These are phyloP conservation scores for Bellardia bayeri DNA, from an alignment of 2,888 invertebrate species.

Conservation along the genomic window DNA sequence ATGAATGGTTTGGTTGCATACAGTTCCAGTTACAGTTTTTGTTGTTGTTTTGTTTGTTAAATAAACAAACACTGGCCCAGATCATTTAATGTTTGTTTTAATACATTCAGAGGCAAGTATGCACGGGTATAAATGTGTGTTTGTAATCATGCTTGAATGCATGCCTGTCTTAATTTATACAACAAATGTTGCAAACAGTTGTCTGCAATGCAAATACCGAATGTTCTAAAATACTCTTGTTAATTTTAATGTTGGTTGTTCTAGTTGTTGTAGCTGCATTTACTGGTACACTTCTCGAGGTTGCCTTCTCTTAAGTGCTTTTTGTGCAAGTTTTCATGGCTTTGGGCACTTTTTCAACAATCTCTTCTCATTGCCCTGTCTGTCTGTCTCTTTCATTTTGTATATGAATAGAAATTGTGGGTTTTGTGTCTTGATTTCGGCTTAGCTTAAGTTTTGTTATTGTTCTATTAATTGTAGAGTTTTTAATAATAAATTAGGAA, in stretches of 20 bases:
- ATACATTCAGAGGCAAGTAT: slow-evolving; percentile 9
- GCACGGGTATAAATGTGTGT: not conserved
- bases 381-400: not conserved
- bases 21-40: slow-evolving; percentile 4
- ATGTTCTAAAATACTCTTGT: slow-evolving; percentile 49
- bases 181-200: slow-evolving; percentile 58
- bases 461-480: slow-evolving; percentile 49
- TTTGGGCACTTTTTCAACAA: slow-evolving; percentile 44
- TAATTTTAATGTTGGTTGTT: slow-evolving; percentile 48
- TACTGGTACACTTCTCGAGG: not conserved
- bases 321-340: slow-evolving; percentile 39
- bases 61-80: slow-evolving; percentile 16
- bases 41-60: not conserved
- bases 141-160: slow-evolving; percentile 36
- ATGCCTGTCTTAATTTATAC: slow-evolving; percentile 59
- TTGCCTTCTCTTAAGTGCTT: slow-evolving; percentile 61
- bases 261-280: slow-evolving; percentile 12
- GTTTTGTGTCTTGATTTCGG: slow-evolving; percentile 17
- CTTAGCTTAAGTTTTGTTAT: not conserved
- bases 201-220: slow-evolving; percentile 53
- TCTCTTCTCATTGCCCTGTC: slow-evolving; percentile 33
- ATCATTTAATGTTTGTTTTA: slow-evolving; percentile 52
- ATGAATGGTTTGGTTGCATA: not conserved
- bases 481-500: slow-evolving; percentile 48
- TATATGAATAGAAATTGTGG: not conserved